Base-by-base conservation (phyloP, 2,113 vertebrate genomes). In the Planiliza haematocheilus region DNA sequence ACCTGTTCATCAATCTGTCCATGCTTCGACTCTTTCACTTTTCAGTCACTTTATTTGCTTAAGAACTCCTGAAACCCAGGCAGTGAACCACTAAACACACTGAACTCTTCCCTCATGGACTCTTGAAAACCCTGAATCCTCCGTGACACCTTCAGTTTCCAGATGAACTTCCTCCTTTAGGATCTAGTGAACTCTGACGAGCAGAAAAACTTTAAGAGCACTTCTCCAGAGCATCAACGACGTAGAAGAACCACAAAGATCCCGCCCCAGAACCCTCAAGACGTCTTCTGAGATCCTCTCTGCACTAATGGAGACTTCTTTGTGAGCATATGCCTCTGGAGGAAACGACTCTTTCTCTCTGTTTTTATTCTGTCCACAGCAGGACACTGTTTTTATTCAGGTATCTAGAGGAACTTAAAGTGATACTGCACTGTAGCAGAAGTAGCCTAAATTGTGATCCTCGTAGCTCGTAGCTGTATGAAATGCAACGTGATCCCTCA, bases 321-420 rank as follows among this genome's bases (percentile, higher is more conserved):
- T 64, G 39, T 76, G n/a, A 52, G 14, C 0, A 39, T 10, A 37
- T 56, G 43, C 77, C 77, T 30, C 12, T 17, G 72, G 68, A 65
- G 63, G 81, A 79, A 39, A 8, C n/a, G 77, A 52, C 61, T 75
- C 20, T 69, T n/a, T 71, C 11, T 42, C 10, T 64, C 21, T 58
- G 24, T 30, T 30, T 30, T 30, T 30, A 30, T 53, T 65, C 16
- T 64, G 17, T 67, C 17, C 63, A 24, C 82, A 69, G 80, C 83
- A 53, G 59, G 53, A 1, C 11, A 82, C 85, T 82, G 85, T 77
- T 84, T 81, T 77, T 71, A 86, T 91, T 91, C 89, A 91, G 89
- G 89, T 88, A 91, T 83, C 69, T 81, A 77, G 77, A 82, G 83
- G 85, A 90, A 77, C 68, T 68, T 52, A 48, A 79, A 77, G 78